These are phyloP conservation scores for Plebejus melissa DNA, from an alignment of 2,888 invertebrate species.

Conservation along the genomic window DNA sequence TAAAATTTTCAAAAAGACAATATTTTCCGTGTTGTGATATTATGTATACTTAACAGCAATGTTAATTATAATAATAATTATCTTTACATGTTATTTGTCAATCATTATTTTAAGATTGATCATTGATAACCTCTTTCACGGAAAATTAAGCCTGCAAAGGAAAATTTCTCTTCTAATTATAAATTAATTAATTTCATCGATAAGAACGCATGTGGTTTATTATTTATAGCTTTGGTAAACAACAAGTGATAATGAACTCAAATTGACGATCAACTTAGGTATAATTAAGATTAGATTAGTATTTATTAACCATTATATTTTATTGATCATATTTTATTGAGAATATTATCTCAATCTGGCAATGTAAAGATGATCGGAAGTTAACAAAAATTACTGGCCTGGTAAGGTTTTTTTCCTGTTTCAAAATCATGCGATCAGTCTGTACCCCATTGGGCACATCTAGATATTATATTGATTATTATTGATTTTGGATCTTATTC, in stretches of 20 bases:
- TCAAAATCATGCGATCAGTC: no score
- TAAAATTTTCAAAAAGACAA: no score
- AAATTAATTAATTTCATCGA: neutral
- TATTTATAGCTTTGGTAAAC: constrained; percentile 4
- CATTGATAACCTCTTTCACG: neutral
- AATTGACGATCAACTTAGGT: neutral
- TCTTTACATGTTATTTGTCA: constrained; percentile 5
- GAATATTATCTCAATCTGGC: neutral
- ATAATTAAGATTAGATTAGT: neutral
- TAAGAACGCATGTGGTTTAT: neutral
- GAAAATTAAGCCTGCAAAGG: neutral
- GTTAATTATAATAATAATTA: neutral
- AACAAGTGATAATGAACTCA: constrained; percentile 12
- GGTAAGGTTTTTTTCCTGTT: no score
- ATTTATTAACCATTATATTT: neutral
- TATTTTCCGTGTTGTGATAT: no score
- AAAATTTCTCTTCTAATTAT: constrained; percentile 18
- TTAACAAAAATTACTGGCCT: no score
- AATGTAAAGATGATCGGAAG: neutral
- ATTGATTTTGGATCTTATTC: no score
- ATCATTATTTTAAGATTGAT: neutral
- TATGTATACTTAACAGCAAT: no score
- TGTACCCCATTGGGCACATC: no score
- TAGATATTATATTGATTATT: no score
- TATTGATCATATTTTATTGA: neutral